phyloP scores from a whole-genome alignment of 2,797 vertebrate genomes.

The Argyrosomus regius region DNA sequence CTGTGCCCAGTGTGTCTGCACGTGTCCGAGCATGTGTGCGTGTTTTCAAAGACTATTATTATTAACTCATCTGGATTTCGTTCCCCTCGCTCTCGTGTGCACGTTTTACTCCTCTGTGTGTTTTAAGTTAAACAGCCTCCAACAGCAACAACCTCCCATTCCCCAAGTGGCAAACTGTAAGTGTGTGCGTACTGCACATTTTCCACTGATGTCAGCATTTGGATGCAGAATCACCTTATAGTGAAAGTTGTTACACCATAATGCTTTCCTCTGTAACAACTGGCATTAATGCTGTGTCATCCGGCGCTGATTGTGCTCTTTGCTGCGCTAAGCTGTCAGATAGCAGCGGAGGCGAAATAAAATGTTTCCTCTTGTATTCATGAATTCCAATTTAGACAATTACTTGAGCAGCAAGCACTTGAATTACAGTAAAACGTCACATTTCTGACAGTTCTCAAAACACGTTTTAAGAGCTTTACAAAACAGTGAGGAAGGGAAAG shows the following conservation, averaged over 20 bases:
- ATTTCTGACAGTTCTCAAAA: slow-evolving; percentile 53
- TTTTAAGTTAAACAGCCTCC: slow-evolving; percentile 68
- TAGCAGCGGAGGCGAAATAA: slow-evolving; percentile 41
- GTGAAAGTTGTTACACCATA: slow-evolving; percentile 54
- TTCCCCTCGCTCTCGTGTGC: slow-evolving; percentile 17
- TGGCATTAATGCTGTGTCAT: slow-evolving; percentile 52
- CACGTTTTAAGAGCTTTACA: slow-evolving; percentile 44
- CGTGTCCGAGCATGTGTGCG: slow-evolving; percentile 14
- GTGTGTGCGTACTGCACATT: slow-evolving; percentile 57
- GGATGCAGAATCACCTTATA: slow-evolving; percentile 59
- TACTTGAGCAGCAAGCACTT: slow-evolving; percentile 50
- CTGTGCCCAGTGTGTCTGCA: background rate
- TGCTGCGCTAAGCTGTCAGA: slow-evolving; percentile 64
- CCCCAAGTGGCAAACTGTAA: slow-evolving; percentile 51
- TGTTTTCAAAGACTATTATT: slow-evolving; percentile 58
- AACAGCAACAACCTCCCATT: slow-evolving; percentile 63
- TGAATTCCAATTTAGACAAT: slow-evolving; percentile 60
- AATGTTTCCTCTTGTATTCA: slow-evolving; percentile 63
- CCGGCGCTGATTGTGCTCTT: slow-evolving; percentile 55
- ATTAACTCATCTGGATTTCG: slow-evolving; percentile 66
- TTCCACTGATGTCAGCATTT: slow-evolving; percentile 79
- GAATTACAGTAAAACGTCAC: slow-evolving; percentile 52
- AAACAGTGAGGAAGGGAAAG: slow-evolving; percentile 42
- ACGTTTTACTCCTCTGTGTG: slow-evolving; percentile 20
- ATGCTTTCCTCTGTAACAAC: slow-evolving; percentile 37